A percentile compares a stretch with the other conserved stretches of the same genome.
These are phyloP conservation scores for Congeria kusceri DNA, from an alignment of 2,888 invertebrate genomes.

Conservation along the genomic window DNA sequence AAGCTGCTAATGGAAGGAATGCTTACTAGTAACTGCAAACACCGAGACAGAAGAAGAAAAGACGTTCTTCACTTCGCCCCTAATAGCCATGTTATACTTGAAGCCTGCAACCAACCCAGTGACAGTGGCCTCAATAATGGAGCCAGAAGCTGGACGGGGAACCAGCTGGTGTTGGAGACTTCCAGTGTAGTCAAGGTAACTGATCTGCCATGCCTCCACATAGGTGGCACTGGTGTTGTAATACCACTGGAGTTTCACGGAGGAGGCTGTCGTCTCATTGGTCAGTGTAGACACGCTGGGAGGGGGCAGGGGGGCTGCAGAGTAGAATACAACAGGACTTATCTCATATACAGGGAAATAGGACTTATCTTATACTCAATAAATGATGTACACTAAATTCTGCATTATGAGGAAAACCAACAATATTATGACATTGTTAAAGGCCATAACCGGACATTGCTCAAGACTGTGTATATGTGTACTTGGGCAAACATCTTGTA, in stretches of 20 bases:
- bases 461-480: too few relatives aligned
- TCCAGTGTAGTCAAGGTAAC: conserved; percentile 44
- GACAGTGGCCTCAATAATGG: conserved; percentile 50
- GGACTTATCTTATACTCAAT: too few relatives aligned
- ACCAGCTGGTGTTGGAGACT: conserved; percentile 36
- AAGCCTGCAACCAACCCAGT: conserved; percentile 67
- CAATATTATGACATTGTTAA: too few relatives aligned
- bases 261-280: conserved; percentile 54
- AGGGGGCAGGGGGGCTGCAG: conserved; percentile 72
- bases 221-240: conserved; percentile 63
- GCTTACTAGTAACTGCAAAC: conserved; percentile 70
- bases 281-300: conserved; percentile 27
- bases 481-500: too few relatives aligned
- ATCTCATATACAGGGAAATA: too few relatives aligned
- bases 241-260: conserved; percentile 66
- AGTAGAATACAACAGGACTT: not conserved
- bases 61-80: conserved; percentile 60
- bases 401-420: too few relatives aligned
- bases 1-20: too few relatives aligned
- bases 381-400: too few relatives aligned
- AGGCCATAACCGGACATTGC: too few relatives aligned
- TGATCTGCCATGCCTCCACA: conserved; percentile 67
- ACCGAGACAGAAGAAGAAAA: conserved; percentile 49
- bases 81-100: conserved; percentile 67
- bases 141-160: conserved; percentile 38